Percentiles rank a stretch among this genome's conserved stretches.
Conservation (phyloP, 2,797 vertebrate genomes). For the Epinephelus coioides region DNA sequence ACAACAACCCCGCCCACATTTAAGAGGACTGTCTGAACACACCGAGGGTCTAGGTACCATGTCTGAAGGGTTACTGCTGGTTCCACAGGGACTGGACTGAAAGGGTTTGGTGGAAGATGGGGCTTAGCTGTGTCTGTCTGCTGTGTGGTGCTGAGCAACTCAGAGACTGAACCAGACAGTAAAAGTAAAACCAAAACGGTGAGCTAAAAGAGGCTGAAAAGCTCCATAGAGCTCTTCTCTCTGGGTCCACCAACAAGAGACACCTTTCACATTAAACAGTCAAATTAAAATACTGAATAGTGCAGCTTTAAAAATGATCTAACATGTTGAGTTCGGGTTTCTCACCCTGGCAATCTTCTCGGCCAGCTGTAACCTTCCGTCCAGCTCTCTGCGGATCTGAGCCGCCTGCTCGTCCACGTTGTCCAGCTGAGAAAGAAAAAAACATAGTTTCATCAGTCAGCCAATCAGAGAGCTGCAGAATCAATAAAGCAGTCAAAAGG, state of each 20-base stretch:
- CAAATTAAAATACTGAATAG: background rate
- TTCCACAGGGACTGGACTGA: too few relatives aligned
- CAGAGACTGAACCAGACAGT: background rate
- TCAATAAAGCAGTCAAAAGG: conserved; percentile 11
- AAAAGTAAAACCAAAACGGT: too few relatives aligned
- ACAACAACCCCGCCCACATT: too few relatives aligned
- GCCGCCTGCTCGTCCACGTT: conserved; percentile 98
- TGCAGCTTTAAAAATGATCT: background rate
- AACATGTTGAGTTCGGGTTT: background rate
- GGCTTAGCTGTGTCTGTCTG: too few relatives aligned
- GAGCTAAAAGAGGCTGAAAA: too few relatives aligned
- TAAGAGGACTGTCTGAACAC: too few relatives aligned
- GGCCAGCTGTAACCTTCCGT: conserved; percentile 92
- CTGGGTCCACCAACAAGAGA: background rate
- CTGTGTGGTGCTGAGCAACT: background rate
- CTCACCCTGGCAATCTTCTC: conserved; percentile 93
- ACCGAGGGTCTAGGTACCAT: too few relatives aligned
- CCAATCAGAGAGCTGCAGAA: conserved; percentile 5
- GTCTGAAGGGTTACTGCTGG: too few relatives aligned
- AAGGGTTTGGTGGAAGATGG: too few relatives aligned
- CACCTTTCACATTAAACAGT: background rate
- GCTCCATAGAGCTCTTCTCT: too few relatives aligned
- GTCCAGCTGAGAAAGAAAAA: conserved; percentile 87
- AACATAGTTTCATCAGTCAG: background rate
- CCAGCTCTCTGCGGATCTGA: conserved; percentile 96